Conservation (phyloP, 2,797 vertebrate species). For the Bradypodion pumilum region DNA sequence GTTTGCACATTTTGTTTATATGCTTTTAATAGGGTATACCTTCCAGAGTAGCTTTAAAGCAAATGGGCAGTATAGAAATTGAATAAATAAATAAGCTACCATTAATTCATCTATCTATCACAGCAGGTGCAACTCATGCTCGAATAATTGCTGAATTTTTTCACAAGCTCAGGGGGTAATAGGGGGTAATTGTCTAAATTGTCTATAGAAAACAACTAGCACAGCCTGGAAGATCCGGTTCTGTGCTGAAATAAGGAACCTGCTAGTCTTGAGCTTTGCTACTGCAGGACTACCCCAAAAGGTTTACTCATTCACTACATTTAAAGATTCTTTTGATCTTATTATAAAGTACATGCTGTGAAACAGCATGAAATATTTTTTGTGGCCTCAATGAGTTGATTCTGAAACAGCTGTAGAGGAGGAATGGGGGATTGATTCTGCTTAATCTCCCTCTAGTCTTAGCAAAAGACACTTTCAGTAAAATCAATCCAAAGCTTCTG, state of each 20-base stretch:
- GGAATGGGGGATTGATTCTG: not conserved
- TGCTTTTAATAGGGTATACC: too few relatives aligned
- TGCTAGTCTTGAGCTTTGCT: not conserved
- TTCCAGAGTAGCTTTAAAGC: too few relatives aligned
- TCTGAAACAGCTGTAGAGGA: not conserved
- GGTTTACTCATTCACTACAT: not conserved
- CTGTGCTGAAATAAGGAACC: not conserved
- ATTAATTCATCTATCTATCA: not conserved
- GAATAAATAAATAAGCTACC: too few relatives aligned
- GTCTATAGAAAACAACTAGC: not conserved
- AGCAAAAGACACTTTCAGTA: slow-evolving; percentile 6
- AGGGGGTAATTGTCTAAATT: not conserved
- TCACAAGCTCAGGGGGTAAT: too few relatives aligned
- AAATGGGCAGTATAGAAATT: too few relatives aligned
- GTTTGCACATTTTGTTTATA: too few relatives aligned
- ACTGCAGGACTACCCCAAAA: not conserved
- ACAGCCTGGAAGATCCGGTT: not conserved
- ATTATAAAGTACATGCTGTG: not conserved
- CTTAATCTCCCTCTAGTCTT: not conserved
- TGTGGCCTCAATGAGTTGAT: not conserved
- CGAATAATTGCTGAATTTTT: not conserved
- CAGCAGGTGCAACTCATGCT: not conserved
- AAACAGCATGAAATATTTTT: not conserved
- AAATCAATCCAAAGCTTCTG: not conserved
- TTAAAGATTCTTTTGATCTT: not conserved